Evolutionary conservation across 2,888 invertebrate species (phyloP).

Genomic region (Rhagonycha lutea): DNA sequence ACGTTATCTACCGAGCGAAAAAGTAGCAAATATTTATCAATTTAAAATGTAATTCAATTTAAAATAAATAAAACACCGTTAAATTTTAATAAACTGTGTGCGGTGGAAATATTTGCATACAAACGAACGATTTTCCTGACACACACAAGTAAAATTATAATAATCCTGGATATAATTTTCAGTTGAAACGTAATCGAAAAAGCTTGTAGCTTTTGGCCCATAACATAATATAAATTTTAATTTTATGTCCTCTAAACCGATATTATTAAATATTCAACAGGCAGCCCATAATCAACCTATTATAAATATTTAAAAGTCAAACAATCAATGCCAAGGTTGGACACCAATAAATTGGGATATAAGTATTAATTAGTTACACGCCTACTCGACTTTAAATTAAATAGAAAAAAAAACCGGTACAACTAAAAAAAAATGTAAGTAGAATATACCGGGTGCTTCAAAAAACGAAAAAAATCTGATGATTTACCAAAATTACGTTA

Average conservation of each 20-base stretch:
- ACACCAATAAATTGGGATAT: background rate
- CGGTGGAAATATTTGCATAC: background rate
- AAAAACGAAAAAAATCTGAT: too few relatives aligned
- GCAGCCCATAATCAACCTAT: background rate
- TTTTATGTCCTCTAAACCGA: background rate
- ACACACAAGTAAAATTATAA: background rate
- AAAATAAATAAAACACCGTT: background rate
- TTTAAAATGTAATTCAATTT: background rate
- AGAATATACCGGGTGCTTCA: background rate
- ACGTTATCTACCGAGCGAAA: background rate
- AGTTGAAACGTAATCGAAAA: background rate
- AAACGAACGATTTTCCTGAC: background rate
- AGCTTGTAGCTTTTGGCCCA: background rate
- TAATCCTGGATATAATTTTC: background rate
- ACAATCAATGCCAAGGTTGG: constrained; percentile 1
- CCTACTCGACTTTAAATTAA: background rate
- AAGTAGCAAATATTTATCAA: background rate
- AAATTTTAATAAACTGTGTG: background rate
- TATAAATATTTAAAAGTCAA: background rate
- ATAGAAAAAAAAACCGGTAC: background rate
- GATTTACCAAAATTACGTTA: too few relatives aligned
- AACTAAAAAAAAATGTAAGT: background rate
- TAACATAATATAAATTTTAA: background rate
- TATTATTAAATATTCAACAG: background rate
- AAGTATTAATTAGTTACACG: background rate